Percentiles rank a stretch among this genome's conserved stretches.
Conservation (phyloP, 2,113 vertebrate genomes). For the Clarias batrachus region DNA sequence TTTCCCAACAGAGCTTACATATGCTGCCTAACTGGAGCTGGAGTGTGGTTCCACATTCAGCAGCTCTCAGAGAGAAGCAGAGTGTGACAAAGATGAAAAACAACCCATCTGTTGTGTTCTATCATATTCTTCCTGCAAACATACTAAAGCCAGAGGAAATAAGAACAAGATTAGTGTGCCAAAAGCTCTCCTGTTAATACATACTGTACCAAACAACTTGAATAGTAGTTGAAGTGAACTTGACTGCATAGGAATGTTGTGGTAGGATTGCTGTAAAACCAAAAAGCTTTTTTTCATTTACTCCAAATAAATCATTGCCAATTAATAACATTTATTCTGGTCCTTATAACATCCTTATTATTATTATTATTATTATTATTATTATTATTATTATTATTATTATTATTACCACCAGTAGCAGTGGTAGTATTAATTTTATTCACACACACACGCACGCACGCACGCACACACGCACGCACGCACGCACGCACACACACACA, state of each 20-base stretch:
- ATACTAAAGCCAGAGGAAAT: constrained; percentile 39
- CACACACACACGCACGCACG: no score
- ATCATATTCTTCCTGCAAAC: constrained; percentile 48
- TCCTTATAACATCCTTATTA: no score
- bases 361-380: not conserved
- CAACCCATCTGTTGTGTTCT: constrained; percentile 58
- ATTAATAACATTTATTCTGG: not conserved
- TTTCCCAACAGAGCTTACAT: constrained; percentile 47
- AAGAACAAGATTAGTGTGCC: constrained; percentile 16
- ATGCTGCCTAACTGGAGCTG: constrained; percentile 46
- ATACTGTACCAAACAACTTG: constrained; percentile 2
- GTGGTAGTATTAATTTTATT: no score
- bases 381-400: not conserved
- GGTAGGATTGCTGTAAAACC: not conserved
- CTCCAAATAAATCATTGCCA: not conserved
- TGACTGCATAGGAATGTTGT: not conserved
- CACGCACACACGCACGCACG: no score
- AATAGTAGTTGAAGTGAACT: constrained; percentile 13
- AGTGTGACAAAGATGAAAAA: constrained; percentile 32
- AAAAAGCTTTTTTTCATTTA: not conserved
- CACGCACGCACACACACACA: no score
- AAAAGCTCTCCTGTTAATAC: constrained; percentile 24
- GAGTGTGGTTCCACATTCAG: constrained; percentile 43
- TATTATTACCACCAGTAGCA: not conserved
- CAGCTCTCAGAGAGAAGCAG: constrained; percentile 32